Base-by-base conservation (phyloP, 2,113 vertebrate genomes). In the Corydoras sp. region DNA sequence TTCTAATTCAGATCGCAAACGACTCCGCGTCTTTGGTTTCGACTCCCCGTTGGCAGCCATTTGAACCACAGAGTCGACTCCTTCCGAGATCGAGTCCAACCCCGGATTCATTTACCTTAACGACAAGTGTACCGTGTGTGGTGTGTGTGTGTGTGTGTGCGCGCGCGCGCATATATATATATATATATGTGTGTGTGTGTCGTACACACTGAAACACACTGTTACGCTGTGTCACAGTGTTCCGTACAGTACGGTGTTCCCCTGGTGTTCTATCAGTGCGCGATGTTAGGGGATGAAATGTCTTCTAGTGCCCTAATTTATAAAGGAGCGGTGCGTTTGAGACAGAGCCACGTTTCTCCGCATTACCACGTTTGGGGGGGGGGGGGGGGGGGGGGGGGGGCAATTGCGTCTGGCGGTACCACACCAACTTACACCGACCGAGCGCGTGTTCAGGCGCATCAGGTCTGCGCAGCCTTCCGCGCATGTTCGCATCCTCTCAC, bases 321-420 rank as follows among this genome's bases (percentile, higher is more conserved):
- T n/a, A 13, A 7, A 3, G 1, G 6, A 1, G 66, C 63, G 73
- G 7, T 31, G 75, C 77, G 54, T 72, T 48, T 70, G 80, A 68
- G 63, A 76, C 60, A 56, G 65, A 69, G 59, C 76, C 67, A 69
- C 30, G 29, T 58, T 70, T 24, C 48, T 24, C 78, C 74, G 78
- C 73, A 61, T 74, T 75, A 48, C 77, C 18, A 64, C 10, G 63
- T 51, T 3, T 58, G n/a, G n/a, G n/a, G n/a, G n/a, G n/a, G n/a
- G n/a, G n/a, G n/a, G n/a, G n/a, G n/a, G n/a, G n/a, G 9, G 53
- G 13, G 30, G 62, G 77, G 75, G 66, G 74, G 76, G 56, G 67
- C 62, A 77, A 54, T 68, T 73, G 76, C 73, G 62, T 71, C 18
- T 24, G 18, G 54, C 73, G 62, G 71, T 69, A 54, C 70, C 62